These are phyloP conservation scores for Aulostomus chinensis DNA, from an alignment of 2,797 vertebrate genomes.

Conservation along the genomic window DNA sequence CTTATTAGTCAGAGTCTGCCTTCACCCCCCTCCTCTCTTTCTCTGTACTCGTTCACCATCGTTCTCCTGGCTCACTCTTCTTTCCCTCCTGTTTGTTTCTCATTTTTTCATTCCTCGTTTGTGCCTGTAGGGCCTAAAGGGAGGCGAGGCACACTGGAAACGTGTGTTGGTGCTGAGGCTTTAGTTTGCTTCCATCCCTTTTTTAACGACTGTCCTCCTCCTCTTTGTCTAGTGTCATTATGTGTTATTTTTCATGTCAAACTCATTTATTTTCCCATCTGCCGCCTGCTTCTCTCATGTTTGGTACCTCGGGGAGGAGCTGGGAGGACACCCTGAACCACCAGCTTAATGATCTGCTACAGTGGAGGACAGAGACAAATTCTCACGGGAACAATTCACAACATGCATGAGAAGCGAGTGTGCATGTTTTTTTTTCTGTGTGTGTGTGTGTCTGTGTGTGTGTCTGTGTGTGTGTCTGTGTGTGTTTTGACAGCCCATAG, in stretches of 20 bases:
- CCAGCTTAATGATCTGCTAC: slow-evolving; percentile 16
- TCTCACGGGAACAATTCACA: slow-evolving; percentile 25
- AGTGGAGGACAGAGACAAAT: slow-evolving; percentile 11
- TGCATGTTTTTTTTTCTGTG: slow-evolving; percentile 11
- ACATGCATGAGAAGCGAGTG: slow-evolving; percentile 11
- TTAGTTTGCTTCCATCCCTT: not conserved
- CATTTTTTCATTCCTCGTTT: slow-evolving; percentile 7
- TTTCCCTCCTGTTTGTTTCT: slow-evolving; percentile 8
- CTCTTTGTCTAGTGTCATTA: too few relatives aligned
- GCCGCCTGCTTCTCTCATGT: not conserved
- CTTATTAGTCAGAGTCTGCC: slow-evolving; percentile 59
- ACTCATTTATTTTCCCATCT: slow-evolving; percentile 17
- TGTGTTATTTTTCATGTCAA: slow-evolving; percentile 27
- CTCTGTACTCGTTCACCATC: not conserved
- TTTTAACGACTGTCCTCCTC: too few relatives aligned
- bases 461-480: not conserved
- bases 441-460: not conserved
- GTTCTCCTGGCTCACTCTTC: not conserved
- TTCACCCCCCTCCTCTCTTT: not conserved
- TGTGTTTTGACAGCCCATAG: not conserved
- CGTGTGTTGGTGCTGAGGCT: too few relatives aligned
- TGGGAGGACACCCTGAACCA: slow-evolving; percentile 42
- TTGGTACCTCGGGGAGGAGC: slow-evolving; percentile 5
- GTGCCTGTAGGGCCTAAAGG: slow-evolving; percentile 3
- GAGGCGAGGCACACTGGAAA: not conserved